Conservation (phyloP, 2,113 vertebrate genomes). For the Hippocampus abdominalis region DNA sequence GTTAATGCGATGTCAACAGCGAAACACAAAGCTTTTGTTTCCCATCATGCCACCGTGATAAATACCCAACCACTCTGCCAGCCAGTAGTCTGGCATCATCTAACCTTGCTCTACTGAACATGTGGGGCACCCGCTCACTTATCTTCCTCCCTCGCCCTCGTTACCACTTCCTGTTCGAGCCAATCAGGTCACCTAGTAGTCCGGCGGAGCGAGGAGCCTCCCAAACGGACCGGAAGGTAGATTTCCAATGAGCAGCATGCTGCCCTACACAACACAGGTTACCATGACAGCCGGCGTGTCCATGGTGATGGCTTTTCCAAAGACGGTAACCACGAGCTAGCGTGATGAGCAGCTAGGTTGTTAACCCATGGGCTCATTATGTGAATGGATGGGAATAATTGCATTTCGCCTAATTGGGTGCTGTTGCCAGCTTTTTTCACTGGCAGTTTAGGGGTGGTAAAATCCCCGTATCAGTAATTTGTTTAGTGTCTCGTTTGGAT, state of each 20-base stretch:
- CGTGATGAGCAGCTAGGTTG: constrained; percentile 38
- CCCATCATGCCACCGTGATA: constrained; percentile 52
- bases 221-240: constrained; percentile 40
- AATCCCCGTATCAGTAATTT: constrained; percentile 59
- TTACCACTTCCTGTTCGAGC: constrained; percentile 42
- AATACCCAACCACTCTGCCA: constrained; percentile 61
- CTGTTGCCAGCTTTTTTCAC: constrained; percentile 63
- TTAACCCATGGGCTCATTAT: constrained; percentile 65
- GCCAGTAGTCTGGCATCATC: constrained; percentile 65
- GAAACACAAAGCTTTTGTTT: constrained; percentile 66
- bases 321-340: constrained; percentile 29
- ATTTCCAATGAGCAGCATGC: constrained; percentile 17
- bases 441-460: constrained; percentile 58
- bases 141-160: constrained; percentile 26
- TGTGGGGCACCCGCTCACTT: constrained; percentile 25
- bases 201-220: constrained; percentile 21
- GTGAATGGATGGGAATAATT: constrained; percentile 68
- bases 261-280: constrained; percentile 36
- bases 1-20: constrained; percentile 55
- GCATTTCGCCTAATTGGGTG: constrained; percentile 64
- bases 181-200: constrained; percentile 38
- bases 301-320: constrained; percentile 53
- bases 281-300: constrained; percentile 40
- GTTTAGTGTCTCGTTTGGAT: constrained; percentile 67
- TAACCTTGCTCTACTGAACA: constrained; percentile 47